Evolutionary conservation across 2,797 vertebrate species (phyloP).

Genomic region (Novumbra hubbsi): DNA sequence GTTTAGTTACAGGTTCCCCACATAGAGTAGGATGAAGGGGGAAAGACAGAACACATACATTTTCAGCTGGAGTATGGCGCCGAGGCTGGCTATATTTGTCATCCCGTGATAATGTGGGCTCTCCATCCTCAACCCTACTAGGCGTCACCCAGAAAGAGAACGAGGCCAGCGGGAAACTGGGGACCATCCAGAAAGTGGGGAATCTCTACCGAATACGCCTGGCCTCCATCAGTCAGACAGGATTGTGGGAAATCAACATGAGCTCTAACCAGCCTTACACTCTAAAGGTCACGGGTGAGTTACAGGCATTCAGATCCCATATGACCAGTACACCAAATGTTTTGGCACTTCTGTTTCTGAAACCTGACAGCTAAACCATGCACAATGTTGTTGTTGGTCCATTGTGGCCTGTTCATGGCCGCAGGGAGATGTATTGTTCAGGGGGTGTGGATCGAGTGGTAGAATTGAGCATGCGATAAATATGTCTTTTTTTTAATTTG

Average conservation of each 20-base stretch:
- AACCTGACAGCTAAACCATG: too few relatives aligned
- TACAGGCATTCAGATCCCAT: not conserved
- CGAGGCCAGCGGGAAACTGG: slow-evolving; percentile 58
- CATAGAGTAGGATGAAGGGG: not conserved
- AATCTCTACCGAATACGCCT: slow-evolving; percentile 66
- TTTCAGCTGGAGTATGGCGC: too few relatives aligned
- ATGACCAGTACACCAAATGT: too few relatives aligned
- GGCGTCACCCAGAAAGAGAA: slow-evolving; percentile 56
- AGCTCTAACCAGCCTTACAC: slow-evolving; percentile 55
- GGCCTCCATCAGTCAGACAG: slow-evolving; percentile 34
- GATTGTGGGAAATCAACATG: slow-evolving; percentile 65
- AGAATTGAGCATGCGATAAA: too few relatives aligned
- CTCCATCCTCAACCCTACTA: slow-evolving; percentile 24
- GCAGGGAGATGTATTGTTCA: too few relatives aligned
- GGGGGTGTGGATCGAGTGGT: too few relatives aligned
- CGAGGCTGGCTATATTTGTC: too few relatives aligned
- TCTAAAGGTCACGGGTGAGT: slow-evolving; percentile 72
- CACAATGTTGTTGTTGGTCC: too few relatives aligned
- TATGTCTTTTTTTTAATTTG: too few relatives aligned
- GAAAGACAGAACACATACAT: too few relatives aligned
- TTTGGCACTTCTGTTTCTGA: too few relatives aligned
- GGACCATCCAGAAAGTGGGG: slow-evolving; percentile 59
- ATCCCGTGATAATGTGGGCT: not conserved
- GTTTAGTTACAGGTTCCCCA: not conserved
- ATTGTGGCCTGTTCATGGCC: too few relatives aligned